Evolutionary conservation across 2,797 vertebrate genomes (phyloP), one percentile per base, ranked within the genome.

Genomic region (Alectoris magna): DNA sequence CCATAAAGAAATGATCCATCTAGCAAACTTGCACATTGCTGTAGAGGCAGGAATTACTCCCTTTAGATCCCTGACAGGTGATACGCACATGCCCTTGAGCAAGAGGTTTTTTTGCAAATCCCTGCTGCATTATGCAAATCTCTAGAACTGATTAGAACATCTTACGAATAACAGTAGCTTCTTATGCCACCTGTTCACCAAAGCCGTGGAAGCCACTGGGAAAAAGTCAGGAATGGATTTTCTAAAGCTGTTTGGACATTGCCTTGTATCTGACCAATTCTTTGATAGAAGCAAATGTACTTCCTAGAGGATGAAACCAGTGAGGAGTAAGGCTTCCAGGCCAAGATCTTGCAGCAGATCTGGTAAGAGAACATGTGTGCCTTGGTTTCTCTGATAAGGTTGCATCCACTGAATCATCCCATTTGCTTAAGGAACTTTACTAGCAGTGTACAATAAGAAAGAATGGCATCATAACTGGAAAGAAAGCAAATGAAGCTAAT

Each of bases 61-160:
- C 71, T 86, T 90, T 44, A 79, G 80, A 87, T 88, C 60, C 44
- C 74, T 74, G 60, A 58, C 53, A 91, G 76, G 80, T 88, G 91
- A 94, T 90, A 81, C 70, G 44, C n/a, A 60, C 48, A 79, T 93
- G 77, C 60, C 90, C 83, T 90, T 91, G 87, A 88, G 76, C 67
- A 46, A 63, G 43, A 90, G 55, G 11, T 18, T 21, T 60, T 76
- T 87, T 87, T 63, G 22, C 4, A 68, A 91, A 84, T 75, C 59
- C 24, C 76, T 56, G 36, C 70, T 76, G 53, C 58, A 38, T 85
- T 92, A 88, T 67, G 71, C 74, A 94, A 49, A 91, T 88, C 85
- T 88, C 39, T 87, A 74, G 48, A 84, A 81, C 48, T 44, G 62
- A 73, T 90, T 70, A 44, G 39, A 93, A 84, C 8, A n/a, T 63